Evolutionary conservation across 2,797 vertebrate species (phyloP).

Genomic region (Bucorvus abyssinicus): DNA sequence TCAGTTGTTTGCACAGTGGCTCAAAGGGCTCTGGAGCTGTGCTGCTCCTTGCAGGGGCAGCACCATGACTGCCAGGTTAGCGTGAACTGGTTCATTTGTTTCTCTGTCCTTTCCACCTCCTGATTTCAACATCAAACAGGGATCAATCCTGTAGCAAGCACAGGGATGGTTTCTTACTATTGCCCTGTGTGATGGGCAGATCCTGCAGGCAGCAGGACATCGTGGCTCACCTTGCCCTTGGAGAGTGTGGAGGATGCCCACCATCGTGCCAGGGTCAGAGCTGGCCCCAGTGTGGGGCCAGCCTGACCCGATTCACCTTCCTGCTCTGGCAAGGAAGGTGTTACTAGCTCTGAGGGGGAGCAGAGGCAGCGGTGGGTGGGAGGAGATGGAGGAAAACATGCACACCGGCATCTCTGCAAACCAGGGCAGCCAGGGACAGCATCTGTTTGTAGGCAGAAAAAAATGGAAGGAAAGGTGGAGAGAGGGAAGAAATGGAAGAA

Average conservation of each 20-base stretch:
- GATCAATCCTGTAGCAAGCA: neutral
- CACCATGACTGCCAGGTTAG: neutral
- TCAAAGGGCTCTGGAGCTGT: neutral
- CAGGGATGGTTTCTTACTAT: neutral
- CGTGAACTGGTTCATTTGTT: neutral
- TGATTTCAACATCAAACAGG: neutral
- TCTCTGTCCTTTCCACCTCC: neutral
- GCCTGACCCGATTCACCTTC: neutral
- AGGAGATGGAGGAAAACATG: neutral
- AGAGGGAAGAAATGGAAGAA: neutral
- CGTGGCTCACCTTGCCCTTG: neutral
- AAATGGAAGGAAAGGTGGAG: neutral
- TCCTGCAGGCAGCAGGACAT: neutral
- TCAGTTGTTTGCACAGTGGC: neutral
- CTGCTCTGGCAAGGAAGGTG: neutral
- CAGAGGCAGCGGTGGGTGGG: neutral
- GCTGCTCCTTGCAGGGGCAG: neutral
- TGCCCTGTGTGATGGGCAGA: neutral
- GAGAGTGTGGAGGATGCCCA: neutral
- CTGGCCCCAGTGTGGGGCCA: accelerated
- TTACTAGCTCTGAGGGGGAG: neutral
- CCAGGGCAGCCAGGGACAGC: neutral
- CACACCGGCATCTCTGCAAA: neutral
- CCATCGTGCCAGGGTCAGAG: neutral
- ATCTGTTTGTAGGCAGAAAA: neutral